Conservation (phyloP, 53 echinoderm and acorn worm species). For the Astropecten irregularis region DNA sequence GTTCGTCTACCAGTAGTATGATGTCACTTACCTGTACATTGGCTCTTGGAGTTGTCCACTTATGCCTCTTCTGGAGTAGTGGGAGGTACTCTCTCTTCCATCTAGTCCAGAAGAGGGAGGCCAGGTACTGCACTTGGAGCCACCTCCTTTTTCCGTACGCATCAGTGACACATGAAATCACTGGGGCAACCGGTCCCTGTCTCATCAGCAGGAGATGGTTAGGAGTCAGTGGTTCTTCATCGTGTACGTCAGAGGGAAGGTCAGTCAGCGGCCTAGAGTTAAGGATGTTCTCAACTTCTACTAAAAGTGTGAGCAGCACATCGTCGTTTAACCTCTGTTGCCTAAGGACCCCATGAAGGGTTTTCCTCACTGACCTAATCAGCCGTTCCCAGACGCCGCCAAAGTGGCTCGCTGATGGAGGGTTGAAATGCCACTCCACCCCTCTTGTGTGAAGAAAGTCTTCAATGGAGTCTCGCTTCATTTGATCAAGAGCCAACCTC, state of each 20-base stretch:
- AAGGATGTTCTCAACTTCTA: not conserved
- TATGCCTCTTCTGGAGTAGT: not conserved
- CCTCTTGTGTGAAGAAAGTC: not conserved
- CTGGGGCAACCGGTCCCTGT: constrained; percentile 1
- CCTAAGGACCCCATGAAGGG: not conserved
- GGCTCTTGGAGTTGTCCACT: not conserved
- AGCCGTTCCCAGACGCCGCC: constrained; percentile 71
- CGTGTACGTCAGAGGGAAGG: not conserved
- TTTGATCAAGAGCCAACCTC: constrained; percentile 30
- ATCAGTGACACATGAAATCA: not conserved
- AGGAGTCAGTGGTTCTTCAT: constrained; percentile 34
- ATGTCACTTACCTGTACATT: no score
- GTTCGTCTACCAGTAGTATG: no score
- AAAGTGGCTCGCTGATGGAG: constrained; percentile 69
- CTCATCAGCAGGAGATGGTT: constrained; percentile 51
- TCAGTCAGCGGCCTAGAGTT: constrained; percentile 27
- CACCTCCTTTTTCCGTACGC: not conserved
- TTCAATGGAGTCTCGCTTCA: constrained; percentile 36
- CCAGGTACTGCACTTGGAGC: not conserved
- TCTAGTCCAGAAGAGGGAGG: not conserved
- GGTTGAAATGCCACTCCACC: constrained; percentile 58
- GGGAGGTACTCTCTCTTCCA: constrained; percentile 8
- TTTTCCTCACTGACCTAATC: constrained; percentile 69
- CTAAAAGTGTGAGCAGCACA: not conserved
- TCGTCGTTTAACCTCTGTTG: not conserved